Conservation (phyloP, 2,797 vertebrate species). For the Hirundo rustica region DNA sequence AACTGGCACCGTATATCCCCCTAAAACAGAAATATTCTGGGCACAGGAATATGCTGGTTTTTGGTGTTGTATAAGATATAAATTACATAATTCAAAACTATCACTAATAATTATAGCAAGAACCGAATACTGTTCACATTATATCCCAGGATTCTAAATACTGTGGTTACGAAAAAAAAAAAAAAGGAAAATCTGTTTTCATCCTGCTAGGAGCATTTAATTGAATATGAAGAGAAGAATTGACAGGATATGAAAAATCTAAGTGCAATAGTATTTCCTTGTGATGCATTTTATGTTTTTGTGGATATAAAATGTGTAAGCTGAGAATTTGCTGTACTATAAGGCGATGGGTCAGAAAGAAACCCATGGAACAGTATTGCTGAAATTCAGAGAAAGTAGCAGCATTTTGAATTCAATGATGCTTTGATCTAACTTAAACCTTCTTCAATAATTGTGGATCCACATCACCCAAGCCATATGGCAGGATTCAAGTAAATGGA, state of each 20-base stretch:
- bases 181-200: not conserved
- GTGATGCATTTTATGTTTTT: not conserved
- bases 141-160: not conserved
- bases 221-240: not conserved
- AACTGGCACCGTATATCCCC: not conserved
- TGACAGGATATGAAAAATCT: not conserved
- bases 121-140: not conserved
- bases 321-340: not conserved
- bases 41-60: not conserved
- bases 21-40: not conserved
- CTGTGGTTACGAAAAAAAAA: not conserved
- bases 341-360: not conserved
- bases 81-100: not conserved
- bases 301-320: not conserved
- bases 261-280: not conserved
- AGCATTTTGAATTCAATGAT: not conserved
- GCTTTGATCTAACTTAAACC: slow-evolving; percentile 49
- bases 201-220: not conserved
- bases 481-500: not conserved
- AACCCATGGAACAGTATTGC: not conserved
- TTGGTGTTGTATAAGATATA: not conserved
- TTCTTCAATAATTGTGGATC: slow-evolving; percentile 11
- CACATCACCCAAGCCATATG: not conserved
- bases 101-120: not conserved
- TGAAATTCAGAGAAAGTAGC: not conserved